These are phyloP conservation scores for Leucophora obtusa DNA, from an alignment of 2,888 invertebrate species.

Conservation along the genomic window DNA sequence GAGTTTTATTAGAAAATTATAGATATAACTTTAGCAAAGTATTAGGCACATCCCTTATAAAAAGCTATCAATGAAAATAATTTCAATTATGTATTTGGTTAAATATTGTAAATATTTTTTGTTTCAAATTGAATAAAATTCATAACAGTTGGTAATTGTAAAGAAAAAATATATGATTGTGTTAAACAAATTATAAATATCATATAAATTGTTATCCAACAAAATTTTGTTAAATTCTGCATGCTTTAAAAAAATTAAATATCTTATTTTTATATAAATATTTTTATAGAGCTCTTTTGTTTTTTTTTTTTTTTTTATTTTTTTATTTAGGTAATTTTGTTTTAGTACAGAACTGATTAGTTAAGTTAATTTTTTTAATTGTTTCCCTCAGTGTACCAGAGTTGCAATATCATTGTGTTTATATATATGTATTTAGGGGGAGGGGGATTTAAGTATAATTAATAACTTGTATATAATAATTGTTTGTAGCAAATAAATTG, in stretches of 20 bases:
- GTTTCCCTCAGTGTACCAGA: constrained; percentile 59
- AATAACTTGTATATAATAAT: neutral
- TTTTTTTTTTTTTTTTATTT: neutral
- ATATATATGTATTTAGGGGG: neutral
- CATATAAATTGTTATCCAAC: neutral
- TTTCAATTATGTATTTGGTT: constrained; percentile 9
- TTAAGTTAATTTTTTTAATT: constrained; percentile 14
- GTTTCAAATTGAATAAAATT: constrained; percentile 59
- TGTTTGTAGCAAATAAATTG: constrained; percentile 47
- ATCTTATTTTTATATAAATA: neutral
- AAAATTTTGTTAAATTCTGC: constrained; percentile 2
- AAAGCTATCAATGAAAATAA: neutral
- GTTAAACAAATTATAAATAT: too few species aligned
- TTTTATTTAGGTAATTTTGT: constrained; percentile 7
- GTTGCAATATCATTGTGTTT: constrained; percentile 56
- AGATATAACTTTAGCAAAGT: constrained; percentile 46
- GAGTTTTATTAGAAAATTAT: constrained; percentile 60
- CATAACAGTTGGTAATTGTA: constrained; percentile 49
- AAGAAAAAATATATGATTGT: neutral
- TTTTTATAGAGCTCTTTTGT: constrained; percentile 54
- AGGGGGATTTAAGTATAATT: constrained; percentile 3
- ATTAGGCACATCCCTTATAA: constrained; percentile 21
- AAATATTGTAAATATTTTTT: constrained; percentile 17
- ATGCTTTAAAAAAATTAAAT: neutral
- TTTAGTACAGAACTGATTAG: constrained; percentile 15